Percentiles rank a stretch among this genome's conserved stretches.
Evolutionary conservation across 1,140 invertebrate species (phyloP).

Genomic region (Teleopsis dalmanni): DNA sequence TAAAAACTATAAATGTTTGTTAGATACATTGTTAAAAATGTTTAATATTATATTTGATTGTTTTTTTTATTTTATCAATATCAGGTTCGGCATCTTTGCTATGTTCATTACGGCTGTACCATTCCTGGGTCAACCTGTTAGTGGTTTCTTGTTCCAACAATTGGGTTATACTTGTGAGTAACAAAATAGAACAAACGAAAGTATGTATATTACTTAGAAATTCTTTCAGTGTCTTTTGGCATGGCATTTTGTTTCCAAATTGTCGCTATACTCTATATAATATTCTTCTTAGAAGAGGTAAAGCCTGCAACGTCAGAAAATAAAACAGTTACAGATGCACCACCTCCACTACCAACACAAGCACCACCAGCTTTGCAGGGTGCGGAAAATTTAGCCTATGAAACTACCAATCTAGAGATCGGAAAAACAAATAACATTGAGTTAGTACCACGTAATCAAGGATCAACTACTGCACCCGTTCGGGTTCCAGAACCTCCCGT

Average conservation of each 20-base stretch:
- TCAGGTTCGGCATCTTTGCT: constrained; percentile 38
- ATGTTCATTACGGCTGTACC: constrained; percentile 38
- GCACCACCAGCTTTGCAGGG: constrained; percentile 13
- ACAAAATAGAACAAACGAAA: no score
- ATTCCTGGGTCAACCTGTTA: constrained; percentile 30
- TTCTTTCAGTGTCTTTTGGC: constrained; percentile 27
- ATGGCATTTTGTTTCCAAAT: constrained; percentile 29
- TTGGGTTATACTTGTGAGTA: constrained; percentile 36
- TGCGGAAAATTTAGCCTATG: constrained; percentile 33
- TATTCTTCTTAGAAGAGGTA: constrained; percentile 37
- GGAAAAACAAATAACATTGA: no score
- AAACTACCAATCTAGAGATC: constrained; percentile 15
- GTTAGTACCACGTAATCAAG: neutral
- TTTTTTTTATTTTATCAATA: neutral
- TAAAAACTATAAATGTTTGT: no score
- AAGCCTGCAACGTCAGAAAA: constrained; percentile 15
- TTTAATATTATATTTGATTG: neutral
- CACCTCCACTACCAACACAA: constrained; percentile 8
- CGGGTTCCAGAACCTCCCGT: no score
- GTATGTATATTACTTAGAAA: no score
- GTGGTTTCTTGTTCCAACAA: constrained; percentile 28
- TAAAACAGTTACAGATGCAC: neutral
- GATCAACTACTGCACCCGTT: neutral
- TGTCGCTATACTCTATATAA: constrained; percentile 35
- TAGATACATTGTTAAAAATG: neutral